Conservation (phyloP, 1,140 invertebrate species). For the Daktulosphaira vitifoliae region DNA sequence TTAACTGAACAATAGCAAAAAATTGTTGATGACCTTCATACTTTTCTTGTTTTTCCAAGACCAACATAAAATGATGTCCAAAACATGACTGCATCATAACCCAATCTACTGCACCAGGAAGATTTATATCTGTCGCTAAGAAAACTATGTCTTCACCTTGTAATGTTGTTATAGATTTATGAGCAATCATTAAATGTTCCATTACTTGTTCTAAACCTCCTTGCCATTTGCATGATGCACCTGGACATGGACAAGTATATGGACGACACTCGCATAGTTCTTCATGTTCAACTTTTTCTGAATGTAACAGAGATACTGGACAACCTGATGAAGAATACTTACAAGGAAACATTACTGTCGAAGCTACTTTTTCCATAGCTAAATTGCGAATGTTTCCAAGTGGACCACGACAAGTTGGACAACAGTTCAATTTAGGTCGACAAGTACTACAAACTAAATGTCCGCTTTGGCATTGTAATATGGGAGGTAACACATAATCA, state of each 20-base stretch:
- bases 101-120: conserved; percentile 99
- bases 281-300: conserved; percentile 96
- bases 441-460: conserved; percentile 90
- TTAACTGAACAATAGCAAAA: conserved; percentile 98
- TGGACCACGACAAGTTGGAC: conserved; percentile 94
- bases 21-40: conserved; percentile 97
- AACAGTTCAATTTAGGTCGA: conserved; percentile 89
- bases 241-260: conserved; percentile 96
- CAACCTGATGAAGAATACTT: conserved; percentile 97
- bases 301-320: conserved; percentile 81
- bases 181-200: conserved; percentile 93
- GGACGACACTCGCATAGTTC: conserved; percentile 96
- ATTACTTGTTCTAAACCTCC: conserved; percentile 92
- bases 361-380: conserved; percentile 98
- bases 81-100: conserved; percentile 99
- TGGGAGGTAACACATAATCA: conserved; percentile 97
- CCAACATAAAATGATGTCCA: conserved; percentile 97
- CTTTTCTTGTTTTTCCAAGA: conserved; percentile 98
- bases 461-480: conserved; percentile 78
- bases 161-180: conserved; percentile 98
- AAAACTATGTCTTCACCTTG: conserved; percentile 98
- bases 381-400: conserved; percentile 94
- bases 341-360: conserved; percentile 96
- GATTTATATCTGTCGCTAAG: conserved; percentile 97
- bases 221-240: conserved; percentile 98